These are phyloP conservation scores for Brachylomia viminalis DNA, from an alignment of 2,888 invertebrate genomes.

Conservation along the genomic window DNA sequence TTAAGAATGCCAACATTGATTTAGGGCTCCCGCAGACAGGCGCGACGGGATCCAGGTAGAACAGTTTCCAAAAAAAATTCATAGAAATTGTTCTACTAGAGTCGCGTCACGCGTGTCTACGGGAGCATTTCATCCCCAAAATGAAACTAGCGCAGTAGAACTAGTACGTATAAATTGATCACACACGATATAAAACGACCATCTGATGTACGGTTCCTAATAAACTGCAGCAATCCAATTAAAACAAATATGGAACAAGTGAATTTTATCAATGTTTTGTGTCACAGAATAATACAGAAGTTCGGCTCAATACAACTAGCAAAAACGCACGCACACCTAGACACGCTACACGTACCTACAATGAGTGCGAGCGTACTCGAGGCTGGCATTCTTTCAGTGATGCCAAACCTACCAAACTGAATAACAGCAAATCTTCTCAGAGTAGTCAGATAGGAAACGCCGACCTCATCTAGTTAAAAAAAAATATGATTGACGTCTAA, in stretches of 20 bases:
- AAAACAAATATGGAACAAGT: slow-evolving; percentile 53
- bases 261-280: slow-evolving; percentile 37
- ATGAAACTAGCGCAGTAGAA: too few relatives aligned
- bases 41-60: too few relatives aligned
- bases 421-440: too few relatives aligned
- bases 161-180: background rate
- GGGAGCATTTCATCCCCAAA: too few relatives aligned
- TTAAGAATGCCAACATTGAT: background rate
- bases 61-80: too few relatives aligned
- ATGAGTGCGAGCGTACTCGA: background rate
- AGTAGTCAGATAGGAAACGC: too few relatives aligned
- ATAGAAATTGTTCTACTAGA: too few relatives aligned
- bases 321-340: background rate
- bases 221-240: slow-evolving; percentile 57
- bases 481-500: too few relatives aligned
- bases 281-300: slow-evolving; percentile 11
- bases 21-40: too few relatives aligned
- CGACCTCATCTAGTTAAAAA: too few relatives aligned
- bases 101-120: too few relatives aligned
- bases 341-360: background rate
- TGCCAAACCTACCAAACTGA: background rate
- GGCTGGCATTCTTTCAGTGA: background rate
- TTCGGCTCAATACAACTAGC: rapidly evolving
- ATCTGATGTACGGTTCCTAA: slow-evolving; percentile 26
- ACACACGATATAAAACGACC: slow-evolving; percentile 5